Conservation (phyloP, 1,140 invertebrate genomes). For the Hyphantria cunea region DNA sequence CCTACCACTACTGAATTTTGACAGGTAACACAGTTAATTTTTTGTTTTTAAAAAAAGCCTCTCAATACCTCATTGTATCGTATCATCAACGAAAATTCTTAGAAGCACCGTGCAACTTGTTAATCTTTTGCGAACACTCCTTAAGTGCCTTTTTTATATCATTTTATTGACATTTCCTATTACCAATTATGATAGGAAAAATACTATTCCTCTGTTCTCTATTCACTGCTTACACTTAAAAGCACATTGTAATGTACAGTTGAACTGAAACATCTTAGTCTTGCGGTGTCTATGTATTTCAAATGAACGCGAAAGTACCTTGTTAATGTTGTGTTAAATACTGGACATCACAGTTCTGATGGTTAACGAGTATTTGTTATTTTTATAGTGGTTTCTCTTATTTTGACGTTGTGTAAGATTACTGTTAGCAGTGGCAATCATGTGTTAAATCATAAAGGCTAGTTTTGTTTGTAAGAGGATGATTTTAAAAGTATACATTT, state of each 20-base stretch:
- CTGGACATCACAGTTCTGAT: slow-evolving; percentile 4
- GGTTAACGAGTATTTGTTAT: slow-evolving; percentile 14
- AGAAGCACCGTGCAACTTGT: no score
- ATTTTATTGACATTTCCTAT: no score
- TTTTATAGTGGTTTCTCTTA: slow-evolving; percentile 9
- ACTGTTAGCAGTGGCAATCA: neutral
- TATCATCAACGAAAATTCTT: neutral
- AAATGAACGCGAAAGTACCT: slow-evolving; percentile 4
- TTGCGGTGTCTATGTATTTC: slow-evolving; percentile 11
- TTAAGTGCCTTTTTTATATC: no score
- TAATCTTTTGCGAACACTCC: no score
- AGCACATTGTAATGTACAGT: neutral
- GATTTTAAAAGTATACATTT: no score
- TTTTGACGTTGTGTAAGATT: slow-evolving; percentile 9
- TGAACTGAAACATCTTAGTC: neutral
- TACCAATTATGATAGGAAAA: no score
- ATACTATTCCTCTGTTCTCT: no score
- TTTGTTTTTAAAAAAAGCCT: no score
- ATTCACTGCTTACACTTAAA: no score
- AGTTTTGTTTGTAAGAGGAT: neutral
- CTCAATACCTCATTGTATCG: no score
- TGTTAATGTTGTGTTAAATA: slow-evolving; percentile 13
- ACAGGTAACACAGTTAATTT: no score
- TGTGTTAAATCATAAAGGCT: neutral
- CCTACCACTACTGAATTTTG: no score